Conservation (phyloP, 2,797 vertebrate species). For the Coreius guichenoti region DNA sequence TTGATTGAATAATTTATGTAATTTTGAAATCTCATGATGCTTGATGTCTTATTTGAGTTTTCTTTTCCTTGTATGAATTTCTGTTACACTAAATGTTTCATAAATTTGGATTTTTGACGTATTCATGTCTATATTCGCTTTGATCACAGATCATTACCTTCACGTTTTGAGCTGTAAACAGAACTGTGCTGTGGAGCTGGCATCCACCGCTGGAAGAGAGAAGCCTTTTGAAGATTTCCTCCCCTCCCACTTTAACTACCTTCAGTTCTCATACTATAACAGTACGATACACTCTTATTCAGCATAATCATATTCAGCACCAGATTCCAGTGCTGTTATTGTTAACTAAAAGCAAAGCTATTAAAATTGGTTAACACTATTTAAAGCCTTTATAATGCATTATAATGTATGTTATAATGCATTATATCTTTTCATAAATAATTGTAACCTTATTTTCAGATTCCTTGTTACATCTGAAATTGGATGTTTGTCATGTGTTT, state of each 20-base stretch:
- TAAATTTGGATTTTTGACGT: neutral
- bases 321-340: neutral
- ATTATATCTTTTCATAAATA: neutral
- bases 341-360: neutral
- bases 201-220: conserved; percentile 78
- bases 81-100: neutral
- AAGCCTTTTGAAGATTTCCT: conserved; percentile 92
- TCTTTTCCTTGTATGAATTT: neutral
- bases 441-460: neutral
- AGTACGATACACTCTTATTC: conserved; percentile 77
- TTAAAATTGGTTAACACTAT: neutral
- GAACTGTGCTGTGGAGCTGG: conserved; percentile 86
- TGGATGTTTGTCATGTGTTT: neutral
- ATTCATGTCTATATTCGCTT: conserved; percentile 30
- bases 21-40: neutral
- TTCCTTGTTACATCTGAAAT: neutral
- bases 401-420: neutral
- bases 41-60: conserved; percentile 1
- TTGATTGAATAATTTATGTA: neutral
- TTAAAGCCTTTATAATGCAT: neutral
- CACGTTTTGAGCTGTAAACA: conserved; percentile 94
- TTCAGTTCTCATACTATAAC: conserved; percentile 98
- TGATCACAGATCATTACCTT: conserved; percentile 89
- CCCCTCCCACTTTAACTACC: conserved; percentile 91
- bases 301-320: neutral